phyloP scores from a whole-genome alignment of 1,140 invertebrate species.

The Drosophila neocordata region DNA sequence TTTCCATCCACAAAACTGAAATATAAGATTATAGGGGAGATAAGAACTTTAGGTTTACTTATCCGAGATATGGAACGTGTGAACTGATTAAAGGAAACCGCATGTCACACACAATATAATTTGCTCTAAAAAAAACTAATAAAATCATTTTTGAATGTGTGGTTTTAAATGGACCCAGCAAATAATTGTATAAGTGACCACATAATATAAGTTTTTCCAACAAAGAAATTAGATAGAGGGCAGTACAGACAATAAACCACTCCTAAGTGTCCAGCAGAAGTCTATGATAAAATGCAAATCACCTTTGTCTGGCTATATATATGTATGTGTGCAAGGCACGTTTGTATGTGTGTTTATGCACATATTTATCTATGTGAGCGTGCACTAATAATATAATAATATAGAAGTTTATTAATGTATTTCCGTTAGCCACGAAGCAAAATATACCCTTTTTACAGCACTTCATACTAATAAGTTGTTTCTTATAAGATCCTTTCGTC shows the following conservation, averaged over 20 bases:
- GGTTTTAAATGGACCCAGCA: background rate
- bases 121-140: background rate
- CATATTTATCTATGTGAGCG: slow-evolving; percentile 19
- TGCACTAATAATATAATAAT: slow-evolving; percentile 15
- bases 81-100: slow-evolving; percentile 13
- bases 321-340: background rate
- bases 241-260: slow-evolving; percentile 6
- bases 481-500: background rate
- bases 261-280: background rate
- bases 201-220: background rate
- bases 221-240: slow-evolving; percentile 12
- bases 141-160: background rate
- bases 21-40: slow-evolving; percentile 36
- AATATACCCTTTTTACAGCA: background rate
- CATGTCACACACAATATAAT: slow-evolving; percentile 1
- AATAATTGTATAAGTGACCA: background rate
- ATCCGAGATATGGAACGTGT: slow-evolving; percentile 21
- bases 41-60: background rate
- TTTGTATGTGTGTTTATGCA: background rate
- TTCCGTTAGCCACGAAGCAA: background rate
- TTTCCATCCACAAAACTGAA: slow-evolving; percentile 66
- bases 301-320: slow-evolving; percentile 29
- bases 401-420: background rate
- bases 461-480: background rate
- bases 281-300: slow-evolving; percentile 38